Evolutionary conservation across 1,140 invertebrate species (phyloP).

Genomic region (Acyrthosiphon pisum): DNA sequence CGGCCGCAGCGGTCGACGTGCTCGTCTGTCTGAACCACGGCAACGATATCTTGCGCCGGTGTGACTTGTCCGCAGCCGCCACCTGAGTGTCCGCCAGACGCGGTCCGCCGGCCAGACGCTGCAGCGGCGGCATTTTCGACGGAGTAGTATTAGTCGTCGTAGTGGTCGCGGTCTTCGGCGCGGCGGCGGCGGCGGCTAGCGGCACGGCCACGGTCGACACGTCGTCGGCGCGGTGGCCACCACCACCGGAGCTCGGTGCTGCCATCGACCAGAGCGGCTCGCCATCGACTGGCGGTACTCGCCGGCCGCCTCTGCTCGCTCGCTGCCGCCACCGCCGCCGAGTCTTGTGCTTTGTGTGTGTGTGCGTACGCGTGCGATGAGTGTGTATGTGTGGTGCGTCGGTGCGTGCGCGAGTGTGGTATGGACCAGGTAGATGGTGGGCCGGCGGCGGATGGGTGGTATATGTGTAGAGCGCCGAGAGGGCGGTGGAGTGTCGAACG

Average conservation of each 20-base stretch:
- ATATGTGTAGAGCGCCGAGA: not conserved
- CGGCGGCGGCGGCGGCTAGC: not conserved
- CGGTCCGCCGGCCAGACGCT: slow-evolving; percentile 42
- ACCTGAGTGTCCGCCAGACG: slow-evolving; percentile 61
- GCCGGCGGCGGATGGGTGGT: not conserved
- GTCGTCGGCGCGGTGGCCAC: slow-evolving; percentile 45
- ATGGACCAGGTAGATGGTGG: slow-evolving; percentile 21
- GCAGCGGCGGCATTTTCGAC: not conserved
- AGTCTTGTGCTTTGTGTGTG: not conserved
- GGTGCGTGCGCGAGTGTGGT: slow-evolving; percentile 54
- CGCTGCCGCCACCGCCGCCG: slow-evolving; percentile 57
- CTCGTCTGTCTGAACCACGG: slow-evolving; percentile 83
- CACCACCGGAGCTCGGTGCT: slow-evolving; percentile 62
- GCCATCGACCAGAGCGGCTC: slow-evolving; percentile 62
- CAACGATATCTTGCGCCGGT: slow-evolving; percentile 80
- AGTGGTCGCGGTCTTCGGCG: not conserved
- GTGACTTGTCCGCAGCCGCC: slow-evolving; percentile 57
- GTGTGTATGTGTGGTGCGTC: slow-evolving; percentile 57
- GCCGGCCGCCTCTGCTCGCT: slow-evolving; percentile 53
- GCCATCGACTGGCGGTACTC: slow-evolving; percentile 61
- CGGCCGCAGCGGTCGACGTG: slow-evolving; percentile 67
- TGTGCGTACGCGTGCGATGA: not conserved
- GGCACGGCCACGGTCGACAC: slow-evolving; percentile 59
- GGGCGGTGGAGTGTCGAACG: not conserved
- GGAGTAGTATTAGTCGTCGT: not conserved